A percentile compares a stretch with the other conserved stretches of the same genome.
phyloP scores from a whole-genome alignment of 2,888 invertebrate genomes.

The Conops quadrifasciatus region DNA sequence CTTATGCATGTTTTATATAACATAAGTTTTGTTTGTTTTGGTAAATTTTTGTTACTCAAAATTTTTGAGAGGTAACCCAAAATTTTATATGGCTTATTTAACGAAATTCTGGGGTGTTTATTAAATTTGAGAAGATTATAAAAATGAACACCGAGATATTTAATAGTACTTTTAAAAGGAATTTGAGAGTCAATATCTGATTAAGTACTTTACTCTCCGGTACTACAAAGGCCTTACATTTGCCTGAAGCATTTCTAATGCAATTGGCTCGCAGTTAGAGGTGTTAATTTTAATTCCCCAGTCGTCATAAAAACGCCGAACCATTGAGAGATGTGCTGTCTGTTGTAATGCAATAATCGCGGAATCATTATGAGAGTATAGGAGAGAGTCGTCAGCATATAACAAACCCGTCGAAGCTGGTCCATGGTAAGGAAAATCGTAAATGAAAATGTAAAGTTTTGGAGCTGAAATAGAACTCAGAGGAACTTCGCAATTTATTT shows the following conservation, averaged over 20 bases:
- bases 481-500: conserved; percentile 22
- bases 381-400: conserved; percentile 38
- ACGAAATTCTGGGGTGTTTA: conserved; percentile 13
- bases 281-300: too few relatives aligned
- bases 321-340: conserved; percentile 7
- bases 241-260: too few relatives aligned
- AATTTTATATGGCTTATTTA: background rate
- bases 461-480: conserved; percentile 31
- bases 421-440: conserved; percentile 35
- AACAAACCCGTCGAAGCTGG: conserved; percentile 25
- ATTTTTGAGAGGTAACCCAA: background rate
- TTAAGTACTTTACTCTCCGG: conserved; percentile 17
- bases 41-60: background rate
- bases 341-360: background rate
- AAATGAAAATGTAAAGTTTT: conserved; percentile 27
- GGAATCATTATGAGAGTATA: conserved; percentile 23
- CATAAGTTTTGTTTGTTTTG: background rate
- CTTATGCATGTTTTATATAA: conserved; percentile 10
- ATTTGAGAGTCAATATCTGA: background rate
- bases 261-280: conserved; percentile 26
- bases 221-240: too few relatives aligned
- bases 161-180: conserved; percentile 14
- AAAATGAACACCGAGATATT: conserved; percentile 32
- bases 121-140: conserved; percentile 37
- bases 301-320: too few relatives aligned